Conservation (phyloP, 2,888 invertebrate species). For the Pasiphila rectangulata region DNA sequence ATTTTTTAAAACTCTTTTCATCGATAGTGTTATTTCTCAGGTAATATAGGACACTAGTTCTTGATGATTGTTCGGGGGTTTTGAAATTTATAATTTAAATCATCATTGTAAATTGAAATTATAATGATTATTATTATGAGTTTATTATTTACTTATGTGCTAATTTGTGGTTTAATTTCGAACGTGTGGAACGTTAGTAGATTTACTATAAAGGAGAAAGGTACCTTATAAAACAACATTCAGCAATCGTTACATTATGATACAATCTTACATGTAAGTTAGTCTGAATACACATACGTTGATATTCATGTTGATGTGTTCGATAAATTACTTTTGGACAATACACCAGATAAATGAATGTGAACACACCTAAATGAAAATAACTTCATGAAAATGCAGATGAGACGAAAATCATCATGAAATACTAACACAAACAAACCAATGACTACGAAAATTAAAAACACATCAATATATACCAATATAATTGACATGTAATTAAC, state of each 20-base stretch:
- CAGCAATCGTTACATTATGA: not conserved
- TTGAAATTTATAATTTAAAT: no score
- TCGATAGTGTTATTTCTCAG: no score
- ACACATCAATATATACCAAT: slow-evolving; percentile 7
- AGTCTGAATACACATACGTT: not conserved
- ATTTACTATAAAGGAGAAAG: not conserved
- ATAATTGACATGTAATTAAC: slow-evolving; percentile 8
- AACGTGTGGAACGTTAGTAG: not conserved
- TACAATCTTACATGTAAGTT: not conserved
- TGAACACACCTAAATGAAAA: slow-evolving; percentile 3
- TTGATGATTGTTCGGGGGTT: no score
- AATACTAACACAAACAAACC: slow-evolving; percentile 9
- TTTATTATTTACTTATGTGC: no score
- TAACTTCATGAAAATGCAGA: slow-evolving; percentile 11
- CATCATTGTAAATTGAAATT: no score
- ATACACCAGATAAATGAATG: not conserved
- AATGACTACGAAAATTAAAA: slow-evolving; percentile 9
- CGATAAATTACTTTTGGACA: not conserved
- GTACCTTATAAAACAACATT: not conserved
- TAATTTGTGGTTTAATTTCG: not conserved
- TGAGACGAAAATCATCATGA: slow-evolving; percentile 14
- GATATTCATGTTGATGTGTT: not conserved
- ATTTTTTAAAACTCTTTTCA: no score
- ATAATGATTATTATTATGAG: no score
- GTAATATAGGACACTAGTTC: no score